Evolutionary conservation across 1,140 invertebrate genomes (phyloP).

Genomic region (Aphaenogaster floridana): DNA sequence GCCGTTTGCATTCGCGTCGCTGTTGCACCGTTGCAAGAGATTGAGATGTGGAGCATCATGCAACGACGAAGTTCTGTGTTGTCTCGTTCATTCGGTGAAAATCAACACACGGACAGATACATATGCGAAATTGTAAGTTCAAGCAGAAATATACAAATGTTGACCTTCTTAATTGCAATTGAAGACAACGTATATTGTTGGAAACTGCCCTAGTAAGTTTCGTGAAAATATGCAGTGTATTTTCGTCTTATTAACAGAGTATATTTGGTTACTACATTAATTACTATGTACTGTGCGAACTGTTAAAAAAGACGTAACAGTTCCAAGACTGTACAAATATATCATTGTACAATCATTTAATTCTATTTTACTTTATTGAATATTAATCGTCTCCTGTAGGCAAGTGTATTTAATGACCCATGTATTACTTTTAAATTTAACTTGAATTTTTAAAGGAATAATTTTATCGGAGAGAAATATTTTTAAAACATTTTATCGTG

Average conservation of each 20-base stretch:
- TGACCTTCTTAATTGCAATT: constrained; percentile 53
- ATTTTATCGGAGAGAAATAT: not conserved
- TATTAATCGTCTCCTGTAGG: not conserved
- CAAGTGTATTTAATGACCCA: not conserved
- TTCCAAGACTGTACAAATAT: not conserved
- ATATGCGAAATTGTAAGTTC: constrained; percentile 23
- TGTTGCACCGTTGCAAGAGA: not conserved
- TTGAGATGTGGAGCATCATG: not conserved
- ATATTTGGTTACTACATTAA: not conserved
- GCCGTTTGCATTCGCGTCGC: not conserved
- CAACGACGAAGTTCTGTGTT: not conserved
- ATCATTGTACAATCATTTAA: not conserved
- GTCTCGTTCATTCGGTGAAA: not conserved
- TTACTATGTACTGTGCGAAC: not conserved
- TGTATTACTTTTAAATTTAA: not conserved
- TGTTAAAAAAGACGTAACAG: not conserved
- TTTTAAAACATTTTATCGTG: not conserved
- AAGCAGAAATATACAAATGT: constrained; percentile 22
- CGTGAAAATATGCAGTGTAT: not conserved
- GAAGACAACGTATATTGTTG: not conserved
- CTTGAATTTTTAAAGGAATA: not conserved
- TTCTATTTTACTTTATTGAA: constrained; percentile 1
- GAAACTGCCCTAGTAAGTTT: not conserved
- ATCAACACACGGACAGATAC: constrained; percentile 22
- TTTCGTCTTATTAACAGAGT: not conserved